Evolutionary conservation across 92 coral and sea anemone genomes (phyloP).

Genomic region (Umimayanthus chanpuru): DNA sequence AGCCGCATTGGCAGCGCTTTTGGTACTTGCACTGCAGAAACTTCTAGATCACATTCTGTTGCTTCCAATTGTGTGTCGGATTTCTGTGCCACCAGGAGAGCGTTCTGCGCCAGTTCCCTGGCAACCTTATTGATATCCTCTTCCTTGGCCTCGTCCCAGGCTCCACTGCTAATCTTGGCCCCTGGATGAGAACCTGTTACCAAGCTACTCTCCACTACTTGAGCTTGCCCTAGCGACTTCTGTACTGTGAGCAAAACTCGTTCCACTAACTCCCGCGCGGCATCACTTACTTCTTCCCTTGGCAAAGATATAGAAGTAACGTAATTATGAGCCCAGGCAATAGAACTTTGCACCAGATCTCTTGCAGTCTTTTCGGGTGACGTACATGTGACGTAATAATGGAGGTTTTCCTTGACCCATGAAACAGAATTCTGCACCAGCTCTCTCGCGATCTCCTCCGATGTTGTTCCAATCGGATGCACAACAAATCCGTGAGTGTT

Average conservation of each 20-base stretch:
- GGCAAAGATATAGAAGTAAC: not conserved
- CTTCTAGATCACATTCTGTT: conserved; percentile 38
- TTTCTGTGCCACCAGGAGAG: conserved; percentile 52
- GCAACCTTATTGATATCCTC: conserved; percentile 50
- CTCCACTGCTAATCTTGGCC: not conserved
- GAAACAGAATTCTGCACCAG: conserved; percentile 11
- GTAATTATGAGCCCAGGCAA: conserved; percentile 20
- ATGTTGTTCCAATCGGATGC: conserved; percentile 24
- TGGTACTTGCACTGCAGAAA: conserved; percentile 6
- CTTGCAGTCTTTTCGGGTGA: conserved; percentile 44
- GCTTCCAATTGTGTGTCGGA: conserved; percentile 30
- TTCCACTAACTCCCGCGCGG: conserved; percentile 48
- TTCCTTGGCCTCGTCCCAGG: not conserved
- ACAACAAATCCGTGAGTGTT: not conserved
- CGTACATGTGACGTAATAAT: not conserved
- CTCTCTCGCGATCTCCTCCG: conserved; percentile 51
- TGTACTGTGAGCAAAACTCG: conserved; percentile 51
- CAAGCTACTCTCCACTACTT: conserved; percentile 31
- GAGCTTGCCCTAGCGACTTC: conserved; percentile 23
- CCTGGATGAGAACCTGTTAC: conserved; percentile 36
- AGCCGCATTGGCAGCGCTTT: conserved; percentile 36
- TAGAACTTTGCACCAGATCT: conserved; percentile 28
- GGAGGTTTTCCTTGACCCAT: conserved; percentile 35
- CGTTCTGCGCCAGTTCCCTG: conserved; percentile 50
- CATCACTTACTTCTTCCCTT: not conserved